Base-by-base conservation (phyloP, 2,888 invertebrate species). In the Deilephila porcellus region DNA sequence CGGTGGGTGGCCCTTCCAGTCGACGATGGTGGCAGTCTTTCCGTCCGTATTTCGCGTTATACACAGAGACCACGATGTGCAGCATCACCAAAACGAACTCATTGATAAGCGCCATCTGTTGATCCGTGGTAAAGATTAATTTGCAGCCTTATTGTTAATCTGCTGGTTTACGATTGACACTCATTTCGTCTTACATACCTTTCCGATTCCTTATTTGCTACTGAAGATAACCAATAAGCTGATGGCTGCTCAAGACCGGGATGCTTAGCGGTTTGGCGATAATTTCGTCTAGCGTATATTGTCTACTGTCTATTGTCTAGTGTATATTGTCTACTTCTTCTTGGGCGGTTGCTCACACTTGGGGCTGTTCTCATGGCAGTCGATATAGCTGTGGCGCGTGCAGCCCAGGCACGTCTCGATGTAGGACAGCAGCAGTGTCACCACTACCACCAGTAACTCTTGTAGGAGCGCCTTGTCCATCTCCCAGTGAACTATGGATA, bases 401-500 rank as follows among this genome's bases (percentile, higher is more conserved):
- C 90, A 90, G 17, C 84, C 91, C 70, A 85, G 78, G 74, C 91
- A 91, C 60, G 85, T 82, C 83, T 92, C 91, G 0, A 92, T 81
- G 78, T 90, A 93, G 0, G 91, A 90, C 6, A 92, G 86, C 64
- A 93, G 80, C 19, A 92, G 80, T 0, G 90, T 90, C 75, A 92
- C 90, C 45, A 92, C 71, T 37, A 93, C 76, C 4, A 92, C 86
- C 67, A 91, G 82, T 52, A 91, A 79, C 75, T 92, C 91, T 76
- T 92, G 89, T 8, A 88, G 71, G 1, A 90, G 76, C 7, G 80
- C 85, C 70, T 82, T 87, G 77, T 92, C 92, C 91, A 92, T 92
- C 72, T 77, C 85, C 79, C 75, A 72, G 25, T 34, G 34, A 29
- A 80, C 75, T 70, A 37, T 7, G 59, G 19, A 34, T 14, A 45